Evolutionary conservation across 2,113 vertebrate genomes (phyloP).

Genomic region (Lampris megalopsis): DNA sequence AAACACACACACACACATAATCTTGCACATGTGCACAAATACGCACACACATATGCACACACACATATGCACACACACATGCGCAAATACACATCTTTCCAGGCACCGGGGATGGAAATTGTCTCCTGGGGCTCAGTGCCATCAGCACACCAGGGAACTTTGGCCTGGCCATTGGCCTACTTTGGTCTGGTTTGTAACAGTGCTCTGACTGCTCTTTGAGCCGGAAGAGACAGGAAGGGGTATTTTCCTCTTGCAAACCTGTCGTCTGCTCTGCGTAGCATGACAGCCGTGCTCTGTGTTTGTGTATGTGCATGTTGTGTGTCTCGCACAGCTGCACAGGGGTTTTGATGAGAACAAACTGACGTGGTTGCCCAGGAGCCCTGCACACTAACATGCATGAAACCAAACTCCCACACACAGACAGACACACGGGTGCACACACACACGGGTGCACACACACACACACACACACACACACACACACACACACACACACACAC

Average conservation of each 20-base stretch:
- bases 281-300: constrained; percentile 53
- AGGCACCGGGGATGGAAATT: not conserved
- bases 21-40: not conserved
- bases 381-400: constrained; percentile 20
- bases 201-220: constrained; percentile 62
- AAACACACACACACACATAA: not conserved
- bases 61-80: not conserved
- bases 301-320: too few relatives aligned
- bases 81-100: not conserved
- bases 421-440: not conserved
- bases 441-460: not conserved
- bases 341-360: constrained; percentile 66
- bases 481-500: constrained; percentile 21
- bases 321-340: constrained; percentile 9
- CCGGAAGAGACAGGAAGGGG: constrained; percentile 69
- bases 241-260: constrained; percentile 72
- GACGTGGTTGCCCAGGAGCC: constrained; percentile 65
- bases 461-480: constrained; percentile 15
- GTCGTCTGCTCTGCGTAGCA: constrained; percentile 63
- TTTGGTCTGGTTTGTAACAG: constrained; percentile 64
- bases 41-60: not conserved
- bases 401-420: not conserved
- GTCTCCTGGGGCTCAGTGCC: constrained; percentile 3
- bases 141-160: constrained; percentile 8
- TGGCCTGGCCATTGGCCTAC: constrained; percentile 48